phyloP scores from a whole-genome alignment of 2,888 invertebrate genomes.

The Brachypterus glaber region DNA sequence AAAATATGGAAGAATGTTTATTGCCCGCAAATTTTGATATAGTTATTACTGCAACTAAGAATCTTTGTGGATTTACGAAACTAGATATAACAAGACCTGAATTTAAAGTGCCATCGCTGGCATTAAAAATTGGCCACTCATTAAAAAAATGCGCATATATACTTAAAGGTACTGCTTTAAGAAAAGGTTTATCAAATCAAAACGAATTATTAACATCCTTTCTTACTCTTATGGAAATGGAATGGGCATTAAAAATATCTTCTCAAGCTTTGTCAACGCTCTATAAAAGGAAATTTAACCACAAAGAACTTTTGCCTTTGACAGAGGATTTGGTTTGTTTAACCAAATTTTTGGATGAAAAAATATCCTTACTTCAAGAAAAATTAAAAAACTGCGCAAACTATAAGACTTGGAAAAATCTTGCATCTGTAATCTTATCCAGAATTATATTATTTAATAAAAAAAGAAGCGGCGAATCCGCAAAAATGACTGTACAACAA shows the following conservation, averaged over 20 bases:
- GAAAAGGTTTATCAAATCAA: constrained; percentile 8
- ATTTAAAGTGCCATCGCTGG: constrained; percentile 5
- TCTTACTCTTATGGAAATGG: constrained; percentile 15
- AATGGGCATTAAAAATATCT: constrained; percentile 19
- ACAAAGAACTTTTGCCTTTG: constrained; percentile 18
- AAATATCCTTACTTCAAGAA: constrained; percentile 10
- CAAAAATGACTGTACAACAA: constrained; percentile 16
- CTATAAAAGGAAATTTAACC: constrained; percentile 15
- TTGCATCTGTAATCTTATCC: constrained; percentile 12
- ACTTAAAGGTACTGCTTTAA: constrained; percentile 7
- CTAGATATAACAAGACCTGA: too few relatives aligned
- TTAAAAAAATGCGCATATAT: constrained; percentile 8
- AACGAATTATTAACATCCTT: constrained; percentile 10
- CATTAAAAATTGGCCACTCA: constrained; percentile 14
- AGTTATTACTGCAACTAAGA: constrained; percentile 11
- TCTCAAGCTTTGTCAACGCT: constrained; percentile 18
- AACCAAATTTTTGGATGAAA: constrained; percentile 14
- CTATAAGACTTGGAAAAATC: constrained; percentile 7
- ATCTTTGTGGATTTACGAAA: not conserved
- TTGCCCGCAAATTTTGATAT: constrained; percentile 11
- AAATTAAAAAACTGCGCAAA: constrained; percentile 3
- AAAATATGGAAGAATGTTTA: constrained; percentile 5
- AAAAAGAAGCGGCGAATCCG: constrained; percentile 17
- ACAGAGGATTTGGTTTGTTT: constrained; percentile 19
- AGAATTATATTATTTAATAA: constrained; percentile 22